Evolutionary conservation across 2,888 invertebrate species (phyloP).

Genomic region (Tetranychus piercei): DNA sequence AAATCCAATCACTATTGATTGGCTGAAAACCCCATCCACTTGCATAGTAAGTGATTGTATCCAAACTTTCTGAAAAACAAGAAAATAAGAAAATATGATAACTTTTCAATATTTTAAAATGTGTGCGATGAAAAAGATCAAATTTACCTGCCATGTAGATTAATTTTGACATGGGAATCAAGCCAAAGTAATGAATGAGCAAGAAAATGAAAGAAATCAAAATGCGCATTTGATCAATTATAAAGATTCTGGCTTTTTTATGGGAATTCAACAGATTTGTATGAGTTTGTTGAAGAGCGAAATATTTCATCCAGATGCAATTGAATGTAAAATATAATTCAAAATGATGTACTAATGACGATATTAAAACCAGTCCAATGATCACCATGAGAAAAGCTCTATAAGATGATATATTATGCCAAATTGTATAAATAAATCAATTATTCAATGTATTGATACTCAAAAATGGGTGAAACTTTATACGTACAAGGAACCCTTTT

Average conservation of each 20-base stretch:
- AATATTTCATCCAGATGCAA: background rate
- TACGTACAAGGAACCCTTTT: background rate
- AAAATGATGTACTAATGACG: background rate
- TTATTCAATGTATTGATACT: too few species aligned
- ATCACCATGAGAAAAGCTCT: background rate
- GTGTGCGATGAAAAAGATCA: background rate
- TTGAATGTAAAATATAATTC: background rate
- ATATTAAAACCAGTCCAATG: background rate
- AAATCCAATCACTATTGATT: background rate
- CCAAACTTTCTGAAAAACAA: background rate
- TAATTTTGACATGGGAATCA: background rate
- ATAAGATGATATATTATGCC: background rate
- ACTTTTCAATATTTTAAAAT: background rate
- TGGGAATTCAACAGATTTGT: background rate
- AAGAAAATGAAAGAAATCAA: background rate
- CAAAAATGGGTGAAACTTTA: background rate
- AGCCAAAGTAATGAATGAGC: background rate
- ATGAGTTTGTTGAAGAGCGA: background rate
- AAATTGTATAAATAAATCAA: too few species aligned
- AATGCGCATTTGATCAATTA: background rate
- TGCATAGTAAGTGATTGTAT: background rate
- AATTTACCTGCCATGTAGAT: background rate
- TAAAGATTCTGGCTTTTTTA: background rate
- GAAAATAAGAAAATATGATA: background rate
- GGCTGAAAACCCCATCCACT: background rate